phyloP scores from a whole-genome alignment of 2,113 vertebrate genomes.

The Castor canadensis region DNA sequence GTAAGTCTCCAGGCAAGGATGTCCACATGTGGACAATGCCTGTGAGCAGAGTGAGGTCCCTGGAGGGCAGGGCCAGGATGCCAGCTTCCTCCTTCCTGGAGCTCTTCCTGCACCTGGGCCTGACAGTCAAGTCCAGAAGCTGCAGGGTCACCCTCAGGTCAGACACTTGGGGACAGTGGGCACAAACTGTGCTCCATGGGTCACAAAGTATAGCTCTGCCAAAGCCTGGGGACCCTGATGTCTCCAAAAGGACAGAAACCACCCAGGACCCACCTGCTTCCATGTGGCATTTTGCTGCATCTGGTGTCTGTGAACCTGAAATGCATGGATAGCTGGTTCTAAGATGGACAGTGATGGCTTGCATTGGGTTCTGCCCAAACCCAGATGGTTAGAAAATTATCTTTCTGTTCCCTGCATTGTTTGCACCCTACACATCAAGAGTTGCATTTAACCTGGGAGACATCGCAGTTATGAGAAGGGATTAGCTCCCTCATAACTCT shows the following conservation, averaged over 20 bases:
- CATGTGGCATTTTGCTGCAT: fast-evolving
- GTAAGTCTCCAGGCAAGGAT: too few relatives aligned
- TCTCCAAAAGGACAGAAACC: neutral
- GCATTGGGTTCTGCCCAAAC: neutral
- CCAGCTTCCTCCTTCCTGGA: neutral
- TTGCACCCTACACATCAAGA: too few relatives aligned
- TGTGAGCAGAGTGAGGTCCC: neutral
- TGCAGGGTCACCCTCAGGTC: too few relatives aligned
- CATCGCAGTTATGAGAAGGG: fast-evolving
- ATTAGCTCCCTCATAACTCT: neutral
- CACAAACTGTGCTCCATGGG: fast-evolving
- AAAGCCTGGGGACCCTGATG: fast-evolving
- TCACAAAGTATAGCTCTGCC: too few relatives aligned
- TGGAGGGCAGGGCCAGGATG: fast-evolving
- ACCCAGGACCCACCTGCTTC: neutral
- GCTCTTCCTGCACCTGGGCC: neutral
- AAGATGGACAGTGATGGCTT: fast-evolving
- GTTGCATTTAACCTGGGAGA: neutral
- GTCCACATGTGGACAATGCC: neutral
- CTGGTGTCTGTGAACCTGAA: neutral
- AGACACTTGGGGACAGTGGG: neutral
- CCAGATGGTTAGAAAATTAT: too few relatives aligned
- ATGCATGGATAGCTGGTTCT: fast-evolving
- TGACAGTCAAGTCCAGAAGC: neutral
- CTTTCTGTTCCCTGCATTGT: neutral